Evolutionary conservation across 2,888 invertebrate species (phyloP).

Genomic region (Drosophila helvetica): DNA sequence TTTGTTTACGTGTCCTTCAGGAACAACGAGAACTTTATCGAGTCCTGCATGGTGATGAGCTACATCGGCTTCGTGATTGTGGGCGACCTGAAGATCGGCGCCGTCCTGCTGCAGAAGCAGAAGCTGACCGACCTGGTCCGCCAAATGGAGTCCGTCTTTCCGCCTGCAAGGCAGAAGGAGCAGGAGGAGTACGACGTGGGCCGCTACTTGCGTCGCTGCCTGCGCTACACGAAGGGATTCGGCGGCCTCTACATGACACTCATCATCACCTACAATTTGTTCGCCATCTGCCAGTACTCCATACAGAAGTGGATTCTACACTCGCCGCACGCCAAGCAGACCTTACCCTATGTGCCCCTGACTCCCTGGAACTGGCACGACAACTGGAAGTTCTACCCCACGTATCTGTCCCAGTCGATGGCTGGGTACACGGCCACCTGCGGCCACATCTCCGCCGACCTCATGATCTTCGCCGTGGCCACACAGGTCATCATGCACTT

Average conservation of each 20-base stretch:
- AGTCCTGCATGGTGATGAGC: conserved; percentile 64
- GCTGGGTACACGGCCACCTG: conserved; percentile 71
- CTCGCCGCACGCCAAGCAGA: conserved; percentile 42
- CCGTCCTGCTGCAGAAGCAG: conserved; percentile 56
- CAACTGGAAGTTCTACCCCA: conserved; percentile 52
- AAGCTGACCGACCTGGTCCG: conserved; percentile 54
- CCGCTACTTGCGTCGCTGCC: conserved; percentile 46
- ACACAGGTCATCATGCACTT: conserved; percentile 81
- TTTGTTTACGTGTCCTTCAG: conserved; percentile 55
- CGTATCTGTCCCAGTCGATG: conserved; percentile 61
- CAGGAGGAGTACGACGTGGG: conserved; percentile 49
- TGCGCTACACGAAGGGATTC: conserved; percentile 56
- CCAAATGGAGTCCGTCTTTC: conserved; percentile 61
- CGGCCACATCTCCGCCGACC: conserved; percentile 73
- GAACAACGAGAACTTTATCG: conserved; percentile 56
- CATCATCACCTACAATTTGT: conserved; percentile 74
- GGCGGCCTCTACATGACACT: conserved; percentile 70
- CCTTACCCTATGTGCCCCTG: conserved; percentile 63
- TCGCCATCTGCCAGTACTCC: conserved; percentile 51
- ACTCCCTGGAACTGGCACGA: conserved; percentile 69
- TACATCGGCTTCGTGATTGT: conserved; percentile 68
- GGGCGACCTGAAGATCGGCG: conserved; percentile 65
- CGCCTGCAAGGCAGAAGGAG: conserved; percentile 14
- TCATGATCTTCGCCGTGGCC: conserved; percentile 72
- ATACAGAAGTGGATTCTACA: conserved; percentile 40